Conservation (phyloP, 2,888 invertebrate species). For the Laspeyria flexula region DNA sequence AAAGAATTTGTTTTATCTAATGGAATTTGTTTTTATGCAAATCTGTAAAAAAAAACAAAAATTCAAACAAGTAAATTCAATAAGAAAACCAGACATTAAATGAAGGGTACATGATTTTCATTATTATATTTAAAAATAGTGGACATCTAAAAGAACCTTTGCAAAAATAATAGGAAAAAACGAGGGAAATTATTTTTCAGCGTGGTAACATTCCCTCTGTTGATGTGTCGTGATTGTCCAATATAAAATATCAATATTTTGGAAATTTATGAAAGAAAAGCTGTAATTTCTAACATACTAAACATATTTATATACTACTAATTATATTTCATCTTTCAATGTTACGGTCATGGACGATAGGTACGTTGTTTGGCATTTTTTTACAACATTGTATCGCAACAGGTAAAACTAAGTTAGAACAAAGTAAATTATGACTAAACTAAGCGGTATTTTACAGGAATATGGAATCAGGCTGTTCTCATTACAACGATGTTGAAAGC, state of each 20-base stretch:
- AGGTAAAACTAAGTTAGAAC: constrained; percentile 76
- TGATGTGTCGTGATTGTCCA: constrained; percentile 85
- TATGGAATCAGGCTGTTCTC: constrained; percentile 81
- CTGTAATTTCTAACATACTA: constrained; percentile 61
- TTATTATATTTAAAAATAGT: too few relatives aligned
- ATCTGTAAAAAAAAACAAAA: too few relatives aligned
- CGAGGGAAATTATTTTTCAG: constrained; percentile 48
- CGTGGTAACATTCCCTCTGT: constrained; percentile 75
- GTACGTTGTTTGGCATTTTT: constrained; percentile 64
- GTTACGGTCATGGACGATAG: constrained; percentile 76
- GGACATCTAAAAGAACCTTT: neutral
- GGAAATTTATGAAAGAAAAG: constrained; percentile 81
- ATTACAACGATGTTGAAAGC: constrained; percentile 65
- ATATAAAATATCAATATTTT: constrained; percentile 81
- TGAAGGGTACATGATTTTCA: too few relatives aligned
- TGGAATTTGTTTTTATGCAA: too few relatives aligned
- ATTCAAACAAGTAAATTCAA: too few relatives aligned
- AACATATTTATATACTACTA: constrained; percentile 63
- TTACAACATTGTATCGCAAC: constrained; percentile 65
- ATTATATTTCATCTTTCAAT: constrained; percentile 67
- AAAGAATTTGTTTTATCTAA: too few relatives aligned
- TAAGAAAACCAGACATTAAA: too few relatives aligned
- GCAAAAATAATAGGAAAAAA: constrained; percentile 19
- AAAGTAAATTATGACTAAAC: constrained; percentile 73
- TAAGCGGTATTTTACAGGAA: constrained; percentile 70